phyloP scores from a whole-genome alignment of 2,113 vertebrate genomes.

The Hippocampus zosterae region DNA sequence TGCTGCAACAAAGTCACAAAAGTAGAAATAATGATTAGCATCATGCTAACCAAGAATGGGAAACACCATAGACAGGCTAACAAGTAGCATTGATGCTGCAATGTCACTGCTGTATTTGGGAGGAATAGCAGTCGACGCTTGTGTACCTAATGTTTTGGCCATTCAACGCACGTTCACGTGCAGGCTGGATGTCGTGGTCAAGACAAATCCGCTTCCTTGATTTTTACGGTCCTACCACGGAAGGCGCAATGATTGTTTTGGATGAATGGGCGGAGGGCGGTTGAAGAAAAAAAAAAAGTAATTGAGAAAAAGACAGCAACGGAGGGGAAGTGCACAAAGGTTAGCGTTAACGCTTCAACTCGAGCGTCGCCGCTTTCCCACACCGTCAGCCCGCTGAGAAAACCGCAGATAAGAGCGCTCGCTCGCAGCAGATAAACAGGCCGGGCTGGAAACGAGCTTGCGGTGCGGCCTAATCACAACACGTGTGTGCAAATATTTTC shows the following conservation, averaged over 20 bases:
- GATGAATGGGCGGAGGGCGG: slow-evolving; percentile 7
- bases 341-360: slow-evolving; percentile 44
- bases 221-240: slow-evolving; percentile 24
- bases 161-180: background rate
- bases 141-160: background rate
- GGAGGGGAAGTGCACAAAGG: slow-evolving; percentile 36
- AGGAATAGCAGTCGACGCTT: too few relatives aligned
- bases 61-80: too few relatives aligned
- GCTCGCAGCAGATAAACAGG: slow-evolving; percentile 27
- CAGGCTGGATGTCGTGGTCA: background rate
- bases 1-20: too few relatives aligned
- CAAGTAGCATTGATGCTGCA: too few relatives aligned
- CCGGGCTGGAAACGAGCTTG: slow-evolving; percentile 1
- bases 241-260: slow-evolving; percentile 1
- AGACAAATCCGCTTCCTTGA: slow-evolving; percentile 12
- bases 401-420: slow-evolving; percentile 23
- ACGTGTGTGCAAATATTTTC: background rate
- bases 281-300: slow-evolving; percentile 3
- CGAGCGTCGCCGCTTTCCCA: slow-evolving; percentile 11
- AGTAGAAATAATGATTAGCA: too few relatives aligned
- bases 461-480: slow-evolving; percentile 13
- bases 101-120: too few relatives aligned
- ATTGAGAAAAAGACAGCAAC: slow-evolving; percentile 21
- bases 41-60: too few relatives aligned
- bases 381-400: slow-evolving; percentile 25